Evolutionary conservation across 2,888 invertebrate species (phyloP).

Genomic region (Sinhomidia bicolor): DNA sequence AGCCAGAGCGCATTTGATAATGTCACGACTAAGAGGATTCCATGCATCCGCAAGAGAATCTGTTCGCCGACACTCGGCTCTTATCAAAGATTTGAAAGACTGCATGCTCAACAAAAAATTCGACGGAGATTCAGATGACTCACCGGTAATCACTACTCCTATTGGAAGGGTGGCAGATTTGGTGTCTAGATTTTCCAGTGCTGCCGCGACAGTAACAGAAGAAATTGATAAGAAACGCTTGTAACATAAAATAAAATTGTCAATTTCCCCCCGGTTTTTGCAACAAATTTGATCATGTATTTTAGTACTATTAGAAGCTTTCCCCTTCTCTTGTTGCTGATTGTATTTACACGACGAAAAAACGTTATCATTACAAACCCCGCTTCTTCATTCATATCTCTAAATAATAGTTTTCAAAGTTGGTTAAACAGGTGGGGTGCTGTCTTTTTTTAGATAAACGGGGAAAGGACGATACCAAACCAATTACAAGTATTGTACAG

Average conservation of each 20-base stretch:
- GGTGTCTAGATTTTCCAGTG: slow-evolving; percentile 62
- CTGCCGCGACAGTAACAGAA: slow-evolving; percentile 45
- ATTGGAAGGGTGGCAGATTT: slow-evolving; percentile 65
- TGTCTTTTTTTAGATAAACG: too few species aligned
- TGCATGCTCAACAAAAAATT: slow-evolving; percentile 65
- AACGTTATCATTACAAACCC: neutral
- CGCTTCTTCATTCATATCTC: neutral
- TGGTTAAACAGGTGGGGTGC: too few species aligned
- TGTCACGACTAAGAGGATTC: slow-evolving; percentile 46
- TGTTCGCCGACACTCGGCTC: slow-evolving; percentile 63
- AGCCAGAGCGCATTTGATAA: neutral
- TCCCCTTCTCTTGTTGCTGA: neutral
- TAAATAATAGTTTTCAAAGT: neutral
- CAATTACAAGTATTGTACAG: neutral
- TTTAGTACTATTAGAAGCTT: too few species aligned
- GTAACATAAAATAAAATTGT: neutral
- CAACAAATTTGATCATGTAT: too few species aligned
- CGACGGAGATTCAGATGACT: slow-evolving; percentile 51
- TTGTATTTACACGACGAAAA: slow-evolving; percentile 7
- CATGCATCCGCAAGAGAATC: slow-evolving; percentile 58
- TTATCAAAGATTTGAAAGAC: slow-evolving; percentile 67
- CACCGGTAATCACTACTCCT: slow-evolving; percentile 59
- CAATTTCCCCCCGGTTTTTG: too few species aligned
- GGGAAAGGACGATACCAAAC: neutral
- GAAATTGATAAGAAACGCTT: slow-evolving; percentile 63